Percentiles rank a stretch among this genome's conserved stretches.
Evolutionary conservation across 2,797 vertebrate genomes (phyloP).

Genomic region (Bufotes viridis): DNA sequence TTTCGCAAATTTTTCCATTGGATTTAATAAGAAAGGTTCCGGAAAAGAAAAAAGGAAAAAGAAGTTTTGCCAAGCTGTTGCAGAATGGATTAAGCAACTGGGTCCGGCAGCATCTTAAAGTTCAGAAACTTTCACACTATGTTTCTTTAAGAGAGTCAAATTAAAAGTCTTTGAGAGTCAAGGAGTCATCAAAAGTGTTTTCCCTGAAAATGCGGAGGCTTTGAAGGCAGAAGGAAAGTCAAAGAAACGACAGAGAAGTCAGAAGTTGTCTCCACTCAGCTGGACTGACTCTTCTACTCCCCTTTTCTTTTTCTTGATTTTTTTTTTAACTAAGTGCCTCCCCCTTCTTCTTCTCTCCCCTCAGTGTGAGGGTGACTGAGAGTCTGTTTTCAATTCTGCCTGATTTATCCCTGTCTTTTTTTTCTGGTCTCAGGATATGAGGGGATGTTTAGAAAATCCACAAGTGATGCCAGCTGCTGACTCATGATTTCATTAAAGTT

Average conservation of each 20-base stretch:
- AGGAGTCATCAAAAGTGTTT: not conserved
- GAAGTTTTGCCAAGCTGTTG: slow-evolving; percentile 25
- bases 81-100: not conserved
- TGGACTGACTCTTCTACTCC: slow-evolving; percentile 27
- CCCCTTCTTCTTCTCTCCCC: slow-evolving; percentile 41
- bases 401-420: slow-evolving; percentile 64
- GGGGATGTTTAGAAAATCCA: slow-evolving; percentile 84
- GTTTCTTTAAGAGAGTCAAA: not conserved
- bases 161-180: not conserved
- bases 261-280: slow-evolving; percentile 18
- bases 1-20: slow-evolving; percentile 56
- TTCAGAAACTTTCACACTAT: not conserved
- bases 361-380: slow-evolving; percentile 62
- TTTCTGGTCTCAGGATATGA: slow-evolving; percentile 83
- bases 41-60: slow-evolving; percentile 12
- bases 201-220: not conserved
- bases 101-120: slow-evolving; percentile 26
- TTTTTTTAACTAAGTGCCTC: slow-evolving; percentile 30
- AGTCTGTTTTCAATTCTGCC: slow-evolving; percentile 79
- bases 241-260: slow-evolving; percentile 16
- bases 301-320: slow-evolving; percentile 22
- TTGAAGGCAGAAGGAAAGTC: not conserved
- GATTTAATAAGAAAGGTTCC: slow-evolving; percentile 36
- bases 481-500: slow-evolving; percentile 79
- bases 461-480: slow-evolving; percentile 84